Evolutionary conservation across 64 coral and sea anemone species (phyloP), one percentile per base, ranked within the genome.

Genomic region (Actinia tenebrosa): DNA sequence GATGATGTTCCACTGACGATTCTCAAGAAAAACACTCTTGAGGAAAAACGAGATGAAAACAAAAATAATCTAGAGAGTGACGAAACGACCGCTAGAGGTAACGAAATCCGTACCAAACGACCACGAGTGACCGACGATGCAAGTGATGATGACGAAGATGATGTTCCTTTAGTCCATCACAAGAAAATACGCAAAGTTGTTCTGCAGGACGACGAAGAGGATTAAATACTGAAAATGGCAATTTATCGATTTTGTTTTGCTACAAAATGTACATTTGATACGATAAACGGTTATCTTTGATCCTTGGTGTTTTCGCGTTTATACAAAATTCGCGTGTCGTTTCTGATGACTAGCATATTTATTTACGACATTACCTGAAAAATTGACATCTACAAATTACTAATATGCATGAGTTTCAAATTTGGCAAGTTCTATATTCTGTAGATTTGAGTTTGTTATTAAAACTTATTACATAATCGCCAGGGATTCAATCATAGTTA

Each of bases 121-220:
- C 46, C 80, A 5, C 46, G 54, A 53, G 44, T 47, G 20, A 58
- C 80, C n/a, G 80, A 53, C 20, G 80, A 83, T 53, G 80, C 1
- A 53, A 58, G 54, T 53, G 80, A 83, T 58, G 82, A 60, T 84
- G 87, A 89, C 53, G 78, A 91, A 17, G 86, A 87, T 15, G 80
- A 92, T 79, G 52, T 87, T 11, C 90, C 90, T 56, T 50, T 91
- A 7, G 77, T 80, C 56, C 80, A 83, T 87, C 85, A 91, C 64
- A 91, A 91, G 27, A 91, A 87, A 83, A 60, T 86, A 53, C 86
- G 90, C 42, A 86, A 83, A 45, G 85, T 91, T 18, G 17, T 91
- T 11, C 14, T 72, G 44, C 84, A 81, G n/a, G 85, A 91, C 17
- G 90, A 91, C 10, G 83, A 91, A 30, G 77, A 91, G 10, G 78